phyloP scores from a whole-genome alignment of 2,888 invertebrate genomes.

The Scaptomyza parva region DNA sequence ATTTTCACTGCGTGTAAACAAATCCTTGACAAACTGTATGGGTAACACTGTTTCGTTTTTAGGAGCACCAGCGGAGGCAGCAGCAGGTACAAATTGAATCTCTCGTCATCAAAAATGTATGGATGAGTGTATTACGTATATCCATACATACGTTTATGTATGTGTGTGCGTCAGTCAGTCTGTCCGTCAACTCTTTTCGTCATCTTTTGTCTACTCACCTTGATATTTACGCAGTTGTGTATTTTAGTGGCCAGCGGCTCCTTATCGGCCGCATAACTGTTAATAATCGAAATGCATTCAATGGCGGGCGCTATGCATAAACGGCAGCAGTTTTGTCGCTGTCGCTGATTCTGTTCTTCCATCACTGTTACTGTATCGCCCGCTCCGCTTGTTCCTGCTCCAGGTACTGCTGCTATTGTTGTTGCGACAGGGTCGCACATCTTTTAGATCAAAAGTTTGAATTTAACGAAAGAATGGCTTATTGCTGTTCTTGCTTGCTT shows the following conservation, averaged over 20 bases:
- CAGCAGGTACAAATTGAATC: conserved; percentile 47
- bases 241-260: conserved; percentile 85
- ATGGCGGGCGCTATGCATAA: conserved; percentile 84
- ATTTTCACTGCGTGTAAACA: too few relatives aligned
- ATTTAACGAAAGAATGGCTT: conserved; percentile 16
- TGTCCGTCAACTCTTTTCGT: conserved; percentile 15
- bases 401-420: conserved; percentile 23
- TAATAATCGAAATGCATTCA: conserved; percentile 85
- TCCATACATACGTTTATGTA: background rate
- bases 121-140: conserved; percentile 42
- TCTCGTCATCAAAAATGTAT: conserved; percentile 17
- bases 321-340: conserved; percentile 85
- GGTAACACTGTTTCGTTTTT: conserved; percentile 45
- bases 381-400: conserved; percentile 14
- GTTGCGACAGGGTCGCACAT: conserved; percentile 70
- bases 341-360: conserved; percentile 55
- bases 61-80: conserved; percentile 17
- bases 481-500: conserved; percentile 38
- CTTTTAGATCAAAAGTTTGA: conserved; percentile 45
- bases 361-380: conserved; percentile 26
- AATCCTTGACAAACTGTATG: too few relatives aligned
- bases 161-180: background rate
- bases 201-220: conserved; percentile 79
- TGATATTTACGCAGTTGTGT: conserved; percentile 84
- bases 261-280: conserved; percentile 85